Conservation (phyloP, 2,797 vertebrate genomes). For the Chanos chanos region DNA sequence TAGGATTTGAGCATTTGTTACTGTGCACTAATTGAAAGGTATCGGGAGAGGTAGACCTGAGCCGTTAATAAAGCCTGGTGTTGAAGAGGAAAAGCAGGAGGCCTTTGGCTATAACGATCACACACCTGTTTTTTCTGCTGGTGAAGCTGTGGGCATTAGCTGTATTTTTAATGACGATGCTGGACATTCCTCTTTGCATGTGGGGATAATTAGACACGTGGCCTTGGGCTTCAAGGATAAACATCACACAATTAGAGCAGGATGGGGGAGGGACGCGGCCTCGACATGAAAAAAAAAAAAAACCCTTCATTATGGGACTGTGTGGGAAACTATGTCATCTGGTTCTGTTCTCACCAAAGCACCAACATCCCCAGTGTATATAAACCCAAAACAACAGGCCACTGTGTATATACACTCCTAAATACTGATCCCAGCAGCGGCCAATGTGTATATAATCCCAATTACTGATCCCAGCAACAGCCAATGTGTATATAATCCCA, state of each 20-base stretch:
- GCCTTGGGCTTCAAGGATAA: slow-evolving; percentile 55
- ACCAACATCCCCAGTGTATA: background rate
- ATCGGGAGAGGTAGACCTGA: background rate
- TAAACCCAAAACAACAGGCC: no score
- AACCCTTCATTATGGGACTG: slow-evolving; percentile 34
- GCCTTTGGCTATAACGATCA: slow-evolving; percentile 45
- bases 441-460: no score
- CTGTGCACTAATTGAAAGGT: slow-evolving; percentile 11
- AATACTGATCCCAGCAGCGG: no score
- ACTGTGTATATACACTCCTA: no score
- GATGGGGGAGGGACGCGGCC: slow-evolving; percentile 40
- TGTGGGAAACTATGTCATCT: slow-evolving; percentile 35
- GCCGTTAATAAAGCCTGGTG: slow-evolving; percentile 16
- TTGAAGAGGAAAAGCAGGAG: slow-evolving; percentile 5
- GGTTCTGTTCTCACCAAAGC: slow-evolving; percentile 17
- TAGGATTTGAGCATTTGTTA: no score
- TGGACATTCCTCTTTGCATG: slow-evolving; percentile 58
- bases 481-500: no score
- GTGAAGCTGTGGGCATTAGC: slow-evolving; percentile 43
- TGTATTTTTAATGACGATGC: slow-evolving; percentile 61
- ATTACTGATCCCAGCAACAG: no score
- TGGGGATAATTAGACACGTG: slow-evolving; percentile 57
- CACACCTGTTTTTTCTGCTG: slow-evolving; percentile 56
- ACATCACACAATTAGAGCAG: slow-evolving; percentile 54
- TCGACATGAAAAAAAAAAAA: slow-evolving; percentile 19